Evolutionary conservation across 2,113 vertebrate genomes (phyloP).

Genomic region (Sakesphorus luctuosus): DNA sequence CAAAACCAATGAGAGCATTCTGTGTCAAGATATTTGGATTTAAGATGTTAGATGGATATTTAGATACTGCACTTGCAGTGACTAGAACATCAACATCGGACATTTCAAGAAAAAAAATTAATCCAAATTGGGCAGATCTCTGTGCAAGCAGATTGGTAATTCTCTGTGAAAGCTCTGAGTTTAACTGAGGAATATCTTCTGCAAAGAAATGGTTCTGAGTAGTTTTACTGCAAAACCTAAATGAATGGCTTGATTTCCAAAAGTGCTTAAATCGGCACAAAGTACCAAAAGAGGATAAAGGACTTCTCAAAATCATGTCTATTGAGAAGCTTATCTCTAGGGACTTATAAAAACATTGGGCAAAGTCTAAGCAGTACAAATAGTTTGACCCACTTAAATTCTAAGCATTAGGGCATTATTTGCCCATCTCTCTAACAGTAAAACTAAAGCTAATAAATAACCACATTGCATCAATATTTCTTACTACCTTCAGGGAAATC

Average conservation of each 20-base stretch:
- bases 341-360: neutral
- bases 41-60: neutral
- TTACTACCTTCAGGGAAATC: neutral
- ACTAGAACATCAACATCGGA: neutral
- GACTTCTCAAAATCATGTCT: neutral
- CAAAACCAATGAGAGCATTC: neutral
- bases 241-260: neutral
- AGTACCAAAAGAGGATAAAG: neutral
- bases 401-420: slow-evolving; percentile 22
- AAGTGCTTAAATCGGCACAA: neutral
- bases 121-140: neutral
- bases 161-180: neutral
- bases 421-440: neutral
- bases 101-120: neutral
- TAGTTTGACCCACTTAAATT: neutral
- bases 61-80: neutral
- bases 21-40: neutral
- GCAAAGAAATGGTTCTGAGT: neutral
- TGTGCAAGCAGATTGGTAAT: neutral
- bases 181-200: neutral
- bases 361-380: neutral
- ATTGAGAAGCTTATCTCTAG: neutral
- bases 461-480: slow-evolving; percentile 23
- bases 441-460: slow-evolving; percentile 62
- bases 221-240: neutral